Conservation (phyloP, 2,797 vertebrate genomes). For the Sphenopsis melanotis region DNA sequence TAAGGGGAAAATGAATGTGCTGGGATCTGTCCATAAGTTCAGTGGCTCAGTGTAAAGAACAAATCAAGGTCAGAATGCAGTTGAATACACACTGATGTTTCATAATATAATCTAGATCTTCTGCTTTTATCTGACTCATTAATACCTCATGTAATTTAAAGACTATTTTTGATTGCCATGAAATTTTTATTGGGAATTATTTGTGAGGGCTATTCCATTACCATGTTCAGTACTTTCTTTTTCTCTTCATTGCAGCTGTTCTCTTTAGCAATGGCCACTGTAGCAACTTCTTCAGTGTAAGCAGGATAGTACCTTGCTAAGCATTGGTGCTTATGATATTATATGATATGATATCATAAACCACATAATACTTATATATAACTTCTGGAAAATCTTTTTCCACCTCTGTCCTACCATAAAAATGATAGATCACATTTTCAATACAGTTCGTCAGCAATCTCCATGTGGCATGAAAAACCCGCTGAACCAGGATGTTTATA, state of each 20-base stretch:
- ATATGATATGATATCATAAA: not conserved
- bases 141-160: conserved; percentile 28
- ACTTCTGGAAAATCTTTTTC: not conserved
- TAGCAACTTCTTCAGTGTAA: not conserved
- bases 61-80: conserved; percentile 76
- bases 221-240: not conserved
- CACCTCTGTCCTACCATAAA: not conserved
- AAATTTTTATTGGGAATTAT: not conserved
- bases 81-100: conserved; percentile 15
- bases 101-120: conserved; percentile 5
- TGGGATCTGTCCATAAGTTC: conserved; percentile 73
- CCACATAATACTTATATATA: not conserved
- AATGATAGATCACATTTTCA: not conserved
- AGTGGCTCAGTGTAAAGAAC: conserved; percentile 61
- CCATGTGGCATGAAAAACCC: not conserved
- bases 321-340: not conserved
- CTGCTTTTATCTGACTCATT: conserved; percentile 33
- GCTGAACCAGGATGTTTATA: not conserved
- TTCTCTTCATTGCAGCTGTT: not conserved
- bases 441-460: not conserved
- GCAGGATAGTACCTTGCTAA: not conserved
- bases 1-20: conserved; percentile 75
- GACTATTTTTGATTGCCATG: not conserved
- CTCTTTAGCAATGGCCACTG: not conserved
- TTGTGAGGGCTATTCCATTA: not conserved